A percentile compares a stretch with the other conserved stretches of the same genome.
These are phyloP conservation scores for Mesorhabditis spiculigera DNA, from an alignment of 2,888 invertebrate genomes.

Conservation along the genomic window DNA sequence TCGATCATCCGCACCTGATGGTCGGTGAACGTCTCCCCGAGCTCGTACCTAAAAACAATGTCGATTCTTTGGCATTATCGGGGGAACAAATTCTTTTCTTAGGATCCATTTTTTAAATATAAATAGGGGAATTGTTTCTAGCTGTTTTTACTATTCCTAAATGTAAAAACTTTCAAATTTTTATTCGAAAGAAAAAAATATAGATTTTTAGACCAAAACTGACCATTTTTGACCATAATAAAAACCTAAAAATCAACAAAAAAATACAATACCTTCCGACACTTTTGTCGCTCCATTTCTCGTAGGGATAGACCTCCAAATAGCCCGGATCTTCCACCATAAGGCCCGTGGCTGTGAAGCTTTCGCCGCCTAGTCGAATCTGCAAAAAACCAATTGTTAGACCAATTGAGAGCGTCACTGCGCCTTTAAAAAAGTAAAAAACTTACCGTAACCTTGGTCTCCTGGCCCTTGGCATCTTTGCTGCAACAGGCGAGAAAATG, in stretches of 20 bases:
- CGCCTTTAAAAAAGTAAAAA: too few species aligned
- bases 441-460: constrained; percentile 76
- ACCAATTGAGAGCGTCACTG: too few species aligned
- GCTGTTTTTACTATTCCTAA: too few species aligned
- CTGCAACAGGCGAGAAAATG: constrained; percentile 95
- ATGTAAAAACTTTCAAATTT: too few species aligned
- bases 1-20: constrained; percentile 55
- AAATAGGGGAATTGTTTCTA: neutral
- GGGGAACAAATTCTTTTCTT: too few species aligned
- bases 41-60: constrained; percentile 20
- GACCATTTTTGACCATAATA: too few species aligned
- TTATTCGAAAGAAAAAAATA: too few species aligned
- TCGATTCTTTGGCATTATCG: too few species aligned
- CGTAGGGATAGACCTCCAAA: constrained; percentile 60
- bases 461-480: constrained; percentile 87
- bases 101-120: neutral
- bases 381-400: too few species aligned
- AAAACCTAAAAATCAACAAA: neutral
- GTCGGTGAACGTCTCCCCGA: constrained; percentile 60
- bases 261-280: constrained; percentile 23
- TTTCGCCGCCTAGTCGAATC: constrained; percentile 78
- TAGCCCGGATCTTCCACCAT: constrained; percentile 74
- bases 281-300: constrained; percentile 57
- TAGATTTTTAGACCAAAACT: too few species aligned
- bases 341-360: constrained; percentile 81